Evolutionary conservation across 1,140 invertebrate genomes (phyloP), one percentile per base, ranked within the genome.

Genomic region (Pteromalus puparum): DNA sequence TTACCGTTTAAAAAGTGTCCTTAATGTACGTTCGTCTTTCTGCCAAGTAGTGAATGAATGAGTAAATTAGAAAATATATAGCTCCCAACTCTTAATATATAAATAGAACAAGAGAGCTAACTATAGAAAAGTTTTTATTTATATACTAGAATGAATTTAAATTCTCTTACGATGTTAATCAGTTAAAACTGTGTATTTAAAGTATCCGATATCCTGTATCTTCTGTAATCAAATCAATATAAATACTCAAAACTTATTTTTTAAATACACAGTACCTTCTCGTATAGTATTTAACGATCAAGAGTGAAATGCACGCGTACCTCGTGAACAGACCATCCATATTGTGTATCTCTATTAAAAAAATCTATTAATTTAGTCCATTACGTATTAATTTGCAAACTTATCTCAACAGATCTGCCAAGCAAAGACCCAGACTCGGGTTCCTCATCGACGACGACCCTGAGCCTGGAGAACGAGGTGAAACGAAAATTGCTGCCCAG

Each of bases 401-500:
- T 34, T 65, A 12, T 65, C 13, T 9, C 18, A 9, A 74, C 86
- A 93, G 92, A 92, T 88, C 87, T 91, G 28, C 90, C 92, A 77
- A 90, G 90, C 77, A 92, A 94, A 87, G 93, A 94, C 75, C 90
- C 91, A 13, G 93, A 94, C 75, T 93, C 91, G 9, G 94, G 93
- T 86, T 94, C 94, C 75, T 93, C 93, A 4, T 94, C 93, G 86
- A 93, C 93, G 73, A 94, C 94, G n/a, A 93, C 94, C 1, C 89
- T 94, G 4, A 94, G 94, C 73, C 89, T 94, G 65, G 94, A 94
- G 82, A 94, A 94, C 76, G 94, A 95, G 72, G 91, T 90, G 18
- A 93, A 92, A 67, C 88, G 90, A 42, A 93, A 91, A 28, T 86
- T 93, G 13, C 70, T 93, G 46, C 92, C 92, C 1, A 67, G 2